Conservation (phyloP, 2,888 invertebrate species). For the Lasius platythorax region DNA sequence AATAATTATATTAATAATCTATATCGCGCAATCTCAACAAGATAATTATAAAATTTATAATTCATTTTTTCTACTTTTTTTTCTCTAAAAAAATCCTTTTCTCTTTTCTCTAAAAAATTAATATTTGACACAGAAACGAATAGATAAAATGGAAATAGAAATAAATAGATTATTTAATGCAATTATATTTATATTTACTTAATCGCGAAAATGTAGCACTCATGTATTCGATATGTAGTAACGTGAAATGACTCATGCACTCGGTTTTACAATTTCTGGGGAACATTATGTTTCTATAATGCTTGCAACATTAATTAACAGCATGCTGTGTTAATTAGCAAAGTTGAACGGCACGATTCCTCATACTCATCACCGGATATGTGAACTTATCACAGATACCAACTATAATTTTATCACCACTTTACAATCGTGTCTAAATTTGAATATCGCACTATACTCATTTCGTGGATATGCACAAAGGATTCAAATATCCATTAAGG, state of each 20-base stretch:
- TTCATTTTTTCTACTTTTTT: background rate
- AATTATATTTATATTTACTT: conserved; percentile 1
- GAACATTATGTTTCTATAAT: conserved; percentile 54
- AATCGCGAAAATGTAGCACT: background rate
- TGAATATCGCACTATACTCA: conserved; percentile 41
- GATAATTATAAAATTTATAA: background rate
- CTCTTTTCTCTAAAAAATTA: background rate
- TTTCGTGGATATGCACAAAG: conserved; percentile 26
- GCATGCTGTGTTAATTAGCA: conserved; percentile 76
- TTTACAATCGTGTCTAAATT: conserved; percentile 48
- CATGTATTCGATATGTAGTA: background rate
- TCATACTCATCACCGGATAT: conserved; percentile 55
- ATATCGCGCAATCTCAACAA: background rate
- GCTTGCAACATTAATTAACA: conserved; percentile 76
- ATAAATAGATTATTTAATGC: background rate
- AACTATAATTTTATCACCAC: conserved; percentile 55
- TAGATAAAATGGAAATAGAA: background rate
- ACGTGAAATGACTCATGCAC: conserved; percentile 55
- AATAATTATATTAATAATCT: background rate
- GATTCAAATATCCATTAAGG: background rate
- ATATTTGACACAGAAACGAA: background rate
- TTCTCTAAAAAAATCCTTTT: background rate
- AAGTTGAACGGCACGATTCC: conserved; percentile 67
- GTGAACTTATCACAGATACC: conserved; percentile 49
- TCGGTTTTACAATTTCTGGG: conserved; percentile 35